Conservation (phyloP, 1,140 invertebrate genomes). For the Bemisia tabaci region DNA sequence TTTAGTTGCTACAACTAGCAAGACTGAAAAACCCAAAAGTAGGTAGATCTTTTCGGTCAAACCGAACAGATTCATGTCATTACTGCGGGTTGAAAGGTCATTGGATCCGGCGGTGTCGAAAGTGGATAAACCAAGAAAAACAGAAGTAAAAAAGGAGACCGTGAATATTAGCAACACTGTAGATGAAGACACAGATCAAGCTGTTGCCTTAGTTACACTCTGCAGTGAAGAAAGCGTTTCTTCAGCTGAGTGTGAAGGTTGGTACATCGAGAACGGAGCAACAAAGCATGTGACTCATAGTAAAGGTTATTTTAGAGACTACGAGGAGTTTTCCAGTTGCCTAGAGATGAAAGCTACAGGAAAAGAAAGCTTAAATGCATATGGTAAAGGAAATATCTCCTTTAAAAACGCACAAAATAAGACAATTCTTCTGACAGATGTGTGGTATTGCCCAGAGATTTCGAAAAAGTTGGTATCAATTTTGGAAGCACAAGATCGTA, state of each 20-base stretch:
- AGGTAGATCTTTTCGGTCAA: background rate
- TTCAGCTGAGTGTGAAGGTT: slow-evolving; percentile 18
- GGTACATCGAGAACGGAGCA: slow-evolving; percentile 27
- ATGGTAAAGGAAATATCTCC: slow-evolving; percentile 22
- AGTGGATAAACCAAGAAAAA: slow-evolving; percentile 24
- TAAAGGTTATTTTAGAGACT: slow-evolving; percentile 19
- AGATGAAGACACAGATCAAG: background rate
- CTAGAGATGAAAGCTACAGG: slow-evolving; percentile 19
- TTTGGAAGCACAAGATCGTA: slow-evolving; percentile 22
- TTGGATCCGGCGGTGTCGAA: slow-evolving; percentile 20
- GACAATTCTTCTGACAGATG: slow-evolving; percentile 20
- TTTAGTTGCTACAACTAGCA: slow-evolving; percentile 15
- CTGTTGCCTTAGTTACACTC: slow-evolving; percentile 16
- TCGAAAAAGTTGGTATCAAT: slow-evolving; percentile 26
- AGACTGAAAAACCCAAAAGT: background rate
- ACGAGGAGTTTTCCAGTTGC: slow-evolving; percentile 18
- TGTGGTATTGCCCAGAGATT: slow-evolving; percentile 25
- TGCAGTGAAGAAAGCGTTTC: slow-evolving; percentile 7
- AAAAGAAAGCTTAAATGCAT: slow-evolving; percentile 19
- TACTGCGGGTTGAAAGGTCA: slow-evolving; percentile 15
- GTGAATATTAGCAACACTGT: background rate
- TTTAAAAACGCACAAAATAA: slow-evolving; percentile 15
- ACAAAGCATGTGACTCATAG: slow-evolving; percentile 24
- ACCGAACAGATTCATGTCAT: background rate
- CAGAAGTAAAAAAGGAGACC: slow-evolving; percentile 14